Conservation (phyloP, 2,113 vertebrate genomes). For the Chroicocephalus ridibundus region DNA sequence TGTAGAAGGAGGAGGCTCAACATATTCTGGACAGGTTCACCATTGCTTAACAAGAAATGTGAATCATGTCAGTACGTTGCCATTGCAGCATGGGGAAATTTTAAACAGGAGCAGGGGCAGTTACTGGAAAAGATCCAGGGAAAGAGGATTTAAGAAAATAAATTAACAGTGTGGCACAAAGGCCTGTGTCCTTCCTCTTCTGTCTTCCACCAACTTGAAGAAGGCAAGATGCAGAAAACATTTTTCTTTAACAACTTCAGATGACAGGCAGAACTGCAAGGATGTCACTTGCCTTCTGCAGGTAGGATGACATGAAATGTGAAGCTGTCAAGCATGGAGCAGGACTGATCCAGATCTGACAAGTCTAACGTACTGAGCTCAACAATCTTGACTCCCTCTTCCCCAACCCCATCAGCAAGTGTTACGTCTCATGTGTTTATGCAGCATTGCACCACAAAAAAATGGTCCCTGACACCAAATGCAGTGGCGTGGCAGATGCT, state of each 20-base stretch:
- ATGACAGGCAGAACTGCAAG: neutral
- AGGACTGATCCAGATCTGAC: neutral
- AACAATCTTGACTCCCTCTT: neutral
- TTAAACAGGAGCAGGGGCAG: neutral
- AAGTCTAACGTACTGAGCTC: neutral
- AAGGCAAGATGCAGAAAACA: neutral
- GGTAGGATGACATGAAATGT: neutral
- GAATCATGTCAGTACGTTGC: neutral
- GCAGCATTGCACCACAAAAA: neutral
- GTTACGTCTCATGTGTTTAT: neutral
- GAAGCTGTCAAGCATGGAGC: neutral
- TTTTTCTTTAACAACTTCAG: neutral
- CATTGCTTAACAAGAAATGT: neutral
- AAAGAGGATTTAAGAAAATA: neutral
- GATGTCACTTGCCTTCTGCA: neutral
- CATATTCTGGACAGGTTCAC: neutral
- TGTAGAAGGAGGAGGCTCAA: neutral
- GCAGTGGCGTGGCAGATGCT: neutral
- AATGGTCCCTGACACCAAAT: neutral
- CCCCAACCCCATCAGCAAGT: neutral
- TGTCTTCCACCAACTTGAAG: neutral
- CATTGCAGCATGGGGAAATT: neutral
- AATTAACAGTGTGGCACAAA: neutral
- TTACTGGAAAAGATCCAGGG: neutral
- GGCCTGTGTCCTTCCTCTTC: neutral